phyloP scores from a whole-genome alignment of 2,113 vertebrate species.

The Cyanoliseus patagonus region DNA sequence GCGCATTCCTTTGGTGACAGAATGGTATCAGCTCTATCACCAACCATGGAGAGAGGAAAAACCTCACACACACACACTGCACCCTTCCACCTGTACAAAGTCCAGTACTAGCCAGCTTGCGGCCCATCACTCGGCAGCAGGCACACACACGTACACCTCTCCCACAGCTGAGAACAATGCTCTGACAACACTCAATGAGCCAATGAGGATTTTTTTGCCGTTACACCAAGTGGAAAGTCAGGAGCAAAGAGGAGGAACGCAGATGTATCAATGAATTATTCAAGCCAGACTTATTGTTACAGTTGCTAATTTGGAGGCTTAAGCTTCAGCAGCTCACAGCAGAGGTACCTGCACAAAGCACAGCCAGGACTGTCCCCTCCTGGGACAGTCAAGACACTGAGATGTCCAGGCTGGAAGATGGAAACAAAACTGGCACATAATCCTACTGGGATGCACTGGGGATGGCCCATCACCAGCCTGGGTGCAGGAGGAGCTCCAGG shows the following conservation, averaged over 20 bases:
- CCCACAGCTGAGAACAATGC: neutral
- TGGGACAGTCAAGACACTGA: neutral
- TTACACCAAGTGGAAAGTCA: neutral
- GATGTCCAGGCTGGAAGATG: neutral
- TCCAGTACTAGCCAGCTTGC: neutral
- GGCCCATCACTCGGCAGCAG: neutral
- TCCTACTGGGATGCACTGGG: no score
- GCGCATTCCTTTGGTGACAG: neutral
- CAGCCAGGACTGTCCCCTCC: neutral
- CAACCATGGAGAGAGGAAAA: fast-evolving
- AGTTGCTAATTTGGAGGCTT: neutral
- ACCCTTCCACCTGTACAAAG: neutral
- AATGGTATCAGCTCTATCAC: neutral
- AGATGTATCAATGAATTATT: constrained; percentile 14
- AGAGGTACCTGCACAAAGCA: neutral
- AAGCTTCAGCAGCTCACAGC: neutral
- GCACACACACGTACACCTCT: neutral
- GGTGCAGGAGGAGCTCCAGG: neutral
- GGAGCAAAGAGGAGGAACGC: neutral
- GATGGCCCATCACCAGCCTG: fast-evolving
- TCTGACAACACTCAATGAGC: neutral
- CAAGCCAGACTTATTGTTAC: neutral
- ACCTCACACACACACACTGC: neutral
- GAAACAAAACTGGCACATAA: neutral
- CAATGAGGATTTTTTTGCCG: neutral